Conservation (phyloP, 2,113 vertebrate genomes). For the Coptodon bakossiorum region DNA sequence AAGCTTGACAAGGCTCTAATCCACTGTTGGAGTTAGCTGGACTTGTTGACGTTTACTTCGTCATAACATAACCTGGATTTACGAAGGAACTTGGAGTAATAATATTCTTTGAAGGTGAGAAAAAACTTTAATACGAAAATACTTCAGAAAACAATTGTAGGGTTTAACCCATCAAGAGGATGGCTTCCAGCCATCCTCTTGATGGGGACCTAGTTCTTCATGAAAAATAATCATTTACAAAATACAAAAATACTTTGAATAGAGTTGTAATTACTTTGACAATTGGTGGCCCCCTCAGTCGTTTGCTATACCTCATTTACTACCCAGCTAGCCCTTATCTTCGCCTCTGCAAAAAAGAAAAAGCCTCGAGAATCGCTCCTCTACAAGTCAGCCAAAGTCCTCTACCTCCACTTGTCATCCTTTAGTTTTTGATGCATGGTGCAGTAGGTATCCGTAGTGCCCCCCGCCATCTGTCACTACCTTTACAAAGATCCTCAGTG, state of each 20-base stretch:
- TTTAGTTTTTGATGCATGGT: conserved; percentile 8
- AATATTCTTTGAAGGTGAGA: conserved; percentile 51
- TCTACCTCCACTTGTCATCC: neutral
- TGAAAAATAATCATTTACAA: neutral
- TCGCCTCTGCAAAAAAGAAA: neutral
- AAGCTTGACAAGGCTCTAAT: neutral
- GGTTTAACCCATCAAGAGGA: no score
- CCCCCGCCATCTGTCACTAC: conserved; percentile 56
- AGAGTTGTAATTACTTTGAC: neutral
- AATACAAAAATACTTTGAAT: neutral
- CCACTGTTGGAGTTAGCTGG: neutral
- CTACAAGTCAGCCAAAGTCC: neutral
- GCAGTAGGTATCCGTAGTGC: neutral
- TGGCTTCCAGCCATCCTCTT: neutral
- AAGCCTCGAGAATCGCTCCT: neutral
- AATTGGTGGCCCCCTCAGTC: neutral
- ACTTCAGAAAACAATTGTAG: neutral
- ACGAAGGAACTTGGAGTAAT: neutral
- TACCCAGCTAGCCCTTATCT: neutral
- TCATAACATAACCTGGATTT: conserved; percentile 28
- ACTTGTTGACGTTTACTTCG: neutral
- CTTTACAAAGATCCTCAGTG: conserved; percentile 10
- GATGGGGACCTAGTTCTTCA: neutral
- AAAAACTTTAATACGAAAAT: neutral
- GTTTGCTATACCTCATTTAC: neutral